Conservation (phyloP, 2,113 vertebrate species). For the Xenopus borealis region DNA sequence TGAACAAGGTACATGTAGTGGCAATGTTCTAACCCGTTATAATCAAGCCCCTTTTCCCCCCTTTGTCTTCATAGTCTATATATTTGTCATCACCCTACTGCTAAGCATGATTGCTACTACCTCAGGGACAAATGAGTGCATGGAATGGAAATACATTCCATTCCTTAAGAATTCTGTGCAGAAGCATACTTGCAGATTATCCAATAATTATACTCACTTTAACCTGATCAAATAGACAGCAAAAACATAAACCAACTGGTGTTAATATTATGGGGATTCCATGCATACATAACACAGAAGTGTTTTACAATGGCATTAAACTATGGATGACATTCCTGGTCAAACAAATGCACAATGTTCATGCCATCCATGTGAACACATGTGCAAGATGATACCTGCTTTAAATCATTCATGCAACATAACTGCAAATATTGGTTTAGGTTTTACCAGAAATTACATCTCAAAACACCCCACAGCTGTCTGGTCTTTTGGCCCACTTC, state of each 20-base stretch:
- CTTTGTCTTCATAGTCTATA: too few relatives aligned
- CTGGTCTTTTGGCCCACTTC: not conserved
- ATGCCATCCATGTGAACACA: not conserved
- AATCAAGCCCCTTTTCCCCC: too few relatives aligned
- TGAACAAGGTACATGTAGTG: too few relatives aligned
- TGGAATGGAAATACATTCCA: conserved; percentile 13
- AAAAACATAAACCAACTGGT: not conserved
- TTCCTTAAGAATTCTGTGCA: conserved; percentile 6
- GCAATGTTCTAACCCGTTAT: too few relatives aligned
- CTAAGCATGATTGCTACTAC: conserved; percentile 3
- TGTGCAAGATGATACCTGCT: not conserved
- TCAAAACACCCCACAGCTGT: not conserved
- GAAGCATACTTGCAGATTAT: not conserved
- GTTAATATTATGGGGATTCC: not conserved
- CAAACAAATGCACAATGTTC: not conserved
- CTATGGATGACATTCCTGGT: not conserved
- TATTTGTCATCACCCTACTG: conserved; percentile 28
- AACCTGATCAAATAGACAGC: not conserved
- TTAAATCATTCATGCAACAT: not conserved
- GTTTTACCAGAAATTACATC: not conserved
- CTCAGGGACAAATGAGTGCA: conserved; percentile 4
- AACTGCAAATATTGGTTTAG: not conserved
- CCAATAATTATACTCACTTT: not conserved
- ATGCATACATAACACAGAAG: not conserved
- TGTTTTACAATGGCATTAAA: not conserved